Percentiles rank a stretch among this genome's conserved stretches.
Evolutionary conservation across 2,113 vertebrate species (phyloP).

Genomic region (Hyperoodon ampullatus): DNA sequence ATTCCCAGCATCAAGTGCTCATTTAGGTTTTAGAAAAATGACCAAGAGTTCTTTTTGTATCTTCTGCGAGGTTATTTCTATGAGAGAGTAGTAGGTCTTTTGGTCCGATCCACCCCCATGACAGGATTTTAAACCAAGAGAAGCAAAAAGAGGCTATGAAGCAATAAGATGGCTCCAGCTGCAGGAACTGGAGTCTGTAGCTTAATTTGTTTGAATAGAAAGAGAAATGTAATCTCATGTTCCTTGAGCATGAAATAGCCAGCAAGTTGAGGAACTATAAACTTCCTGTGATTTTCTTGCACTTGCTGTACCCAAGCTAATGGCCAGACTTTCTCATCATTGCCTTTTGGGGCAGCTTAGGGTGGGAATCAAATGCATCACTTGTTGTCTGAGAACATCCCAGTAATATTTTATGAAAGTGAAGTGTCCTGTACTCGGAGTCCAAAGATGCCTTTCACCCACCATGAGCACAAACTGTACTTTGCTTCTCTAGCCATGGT

Average conservation of each 20-base stretch:
- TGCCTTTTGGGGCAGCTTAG: neutral
- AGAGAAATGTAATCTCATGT: neutral
- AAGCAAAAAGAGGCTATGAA: neutral
- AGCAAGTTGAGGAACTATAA: neutral
- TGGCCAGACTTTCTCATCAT: neutral
- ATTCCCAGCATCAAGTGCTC: neutral
- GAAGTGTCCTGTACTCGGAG: neutral
- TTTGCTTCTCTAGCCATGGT: neutral
- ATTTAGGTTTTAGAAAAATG: neutral
- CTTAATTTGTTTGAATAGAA: neutral
- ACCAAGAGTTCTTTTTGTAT: neutral
- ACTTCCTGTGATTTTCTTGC: neutral
- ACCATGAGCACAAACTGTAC: neutral
- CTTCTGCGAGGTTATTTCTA: neutral
- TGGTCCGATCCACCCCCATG: neutral
- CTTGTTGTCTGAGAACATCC: neutral
- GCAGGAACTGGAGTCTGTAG: neutral
- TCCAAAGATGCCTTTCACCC: neutral
- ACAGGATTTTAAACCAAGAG: neutral
- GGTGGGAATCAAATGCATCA: neutral
- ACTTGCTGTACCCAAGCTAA: neutral
- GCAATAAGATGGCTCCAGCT: neutral
- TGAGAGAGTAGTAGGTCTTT: neutral
- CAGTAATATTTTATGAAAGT: neutral
- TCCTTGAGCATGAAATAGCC: neutral